Evolutionary conservation across 2,113 vertebrate species (phyloP).

Genomic region (Asarcornis scutulata): DNA sequence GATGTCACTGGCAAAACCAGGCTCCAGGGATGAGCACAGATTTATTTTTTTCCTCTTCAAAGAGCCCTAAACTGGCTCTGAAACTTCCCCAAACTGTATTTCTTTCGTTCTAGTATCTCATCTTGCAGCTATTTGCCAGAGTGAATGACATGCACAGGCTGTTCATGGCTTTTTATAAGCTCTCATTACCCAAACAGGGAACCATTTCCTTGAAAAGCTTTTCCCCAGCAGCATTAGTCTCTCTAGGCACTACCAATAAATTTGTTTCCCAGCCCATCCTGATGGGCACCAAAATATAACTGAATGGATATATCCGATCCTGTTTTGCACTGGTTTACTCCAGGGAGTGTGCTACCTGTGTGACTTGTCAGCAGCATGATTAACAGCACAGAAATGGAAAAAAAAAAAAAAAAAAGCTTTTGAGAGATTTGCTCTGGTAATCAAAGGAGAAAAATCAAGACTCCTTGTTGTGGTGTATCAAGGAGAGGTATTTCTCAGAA

Average conservation of each 20-base stretch:
- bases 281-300: neutral
- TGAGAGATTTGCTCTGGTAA: slow-evolving; percentile 1
- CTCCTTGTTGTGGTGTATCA: neutral
- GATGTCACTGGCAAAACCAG: slow-evolving; percentile 29
- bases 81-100: slow-evolving; percentile 53
- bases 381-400: neutral
- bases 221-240: slow-evolving; percentile 15
- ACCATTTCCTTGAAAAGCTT: slow-evolving; percentile 58
- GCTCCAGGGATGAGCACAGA: slow-evolving; percentile 58
- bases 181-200: slow-evolving; percentile 64
- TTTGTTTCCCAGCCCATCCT: neutral
- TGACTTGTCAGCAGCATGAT: slow-evolving; percentile 4
- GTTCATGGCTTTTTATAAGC: slow-evolving; percentile 63
- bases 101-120: slow-evolving; percentile 56
- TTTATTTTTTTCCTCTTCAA: slow-evolving; percentile 48
- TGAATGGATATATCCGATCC: neutral
- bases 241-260: slow-evolving; percentile 26
- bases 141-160: slow-evolving; percentile 60
- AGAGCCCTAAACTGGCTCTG: slow-evolving; percentile 8
- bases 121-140: slow-evolving; percentile 62
- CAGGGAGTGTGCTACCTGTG: slow-evolving; percentile 17
- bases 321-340: slow-evolving; percentile 18
- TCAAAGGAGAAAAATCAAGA: neutral
- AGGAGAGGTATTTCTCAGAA: neutral
- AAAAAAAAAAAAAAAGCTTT: neutral